These are phyloP conservation scores for Platypus cylindrus DNA, from an alignment of 2,888 invertebrate species.

Conservation along the genomic window DNA sequence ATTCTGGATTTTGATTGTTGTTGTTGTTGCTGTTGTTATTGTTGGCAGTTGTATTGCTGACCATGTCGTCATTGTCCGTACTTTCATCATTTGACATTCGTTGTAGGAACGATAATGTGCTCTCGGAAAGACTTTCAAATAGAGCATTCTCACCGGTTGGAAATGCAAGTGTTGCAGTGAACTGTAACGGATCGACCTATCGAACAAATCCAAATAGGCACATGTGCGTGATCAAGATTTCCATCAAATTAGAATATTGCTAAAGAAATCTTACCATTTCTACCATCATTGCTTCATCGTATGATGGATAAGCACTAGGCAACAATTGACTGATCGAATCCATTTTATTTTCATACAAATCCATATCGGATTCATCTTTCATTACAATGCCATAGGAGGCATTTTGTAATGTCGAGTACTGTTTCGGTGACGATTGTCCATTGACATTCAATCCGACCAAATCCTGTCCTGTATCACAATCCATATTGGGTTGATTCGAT, in stretches of 20 bases:
- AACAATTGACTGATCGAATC: conserved; percentile 51
- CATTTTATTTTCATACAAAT: conserved; percentile 58
- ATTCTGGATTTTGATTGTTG: conserved; percentile 60
- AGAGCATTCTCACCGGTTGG: conserved; percentile 61
- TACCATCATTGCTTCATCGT: conserved; percentile 62
- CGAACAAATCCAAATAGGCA: no score
- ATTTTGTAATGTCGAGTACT: conserved; percentile 64
- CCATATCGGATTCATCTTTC: conserved; percentile 69
- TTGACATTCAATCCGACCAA: conserved; percentile 37
- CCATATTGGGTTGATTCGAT: conserved; percentile 58
- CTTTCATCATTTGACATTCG: conserved; percentile 48
- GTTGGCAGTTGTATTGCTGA: conserved; percentile 46
- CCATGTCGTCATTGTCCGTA: conserved; percentile 50
- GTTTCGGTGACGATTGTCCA: conserved; percentile 41
- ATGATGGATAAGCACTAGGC: conserved; percentile 45
- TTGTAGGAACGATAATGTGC: conserved; percentile 62
- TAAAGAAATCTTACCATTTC: conserved; percentile 18
- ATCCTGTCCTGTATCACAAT: conserved; percentile 61
- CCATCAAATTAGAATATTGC: no score
- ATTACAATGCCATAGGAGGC: conserved; percentile 60
- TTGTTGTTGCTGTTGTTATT: conserved; percentile 50
- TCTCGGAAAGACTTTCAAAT: conserved; percentile 65
- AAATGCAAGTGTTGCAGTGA: conserved; percentile 70
- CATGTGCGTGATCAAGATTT: no score
- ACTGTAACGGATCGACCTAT: conserved; percentile 57